Base-by-base conservation (phyloP, 2,113 vertebrate genomes). In the Chamaetylas fuelleborni region DNA sequence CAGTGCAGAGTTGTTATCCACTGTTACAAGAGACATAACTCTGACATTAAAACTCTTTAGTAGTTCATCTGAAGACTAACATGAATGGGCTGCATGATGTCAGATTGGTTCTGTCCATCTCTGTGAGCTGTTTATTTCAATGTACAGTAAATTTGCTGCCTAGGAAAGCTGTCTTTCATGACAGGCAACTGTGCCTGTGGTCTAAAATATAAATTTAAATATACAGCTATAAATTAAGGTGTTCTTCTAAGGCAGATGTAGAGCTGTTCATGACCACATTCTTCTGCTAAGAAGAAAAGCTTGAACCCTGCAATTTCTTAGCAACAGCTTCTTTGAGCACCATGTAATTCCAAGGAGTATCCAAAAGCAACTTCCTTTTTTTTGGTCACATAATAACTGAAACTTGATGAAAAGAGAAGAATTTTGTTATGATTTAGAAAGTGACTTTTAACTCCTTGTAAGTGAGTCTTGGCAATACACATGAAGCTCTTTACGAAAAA, bases 301-400 rank as follows among this genome's bases (percentile, higher is more conserved):
- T 13, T 91, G 84, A 94, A 93, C 43, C 94, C 69, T 67, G 51
- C 57, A 95, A 91, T 65, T 82, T 90, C 61, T 88, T 61, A 72
- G 78, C 73, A 96, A 66, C 25, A 78, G 47, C 58, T 73, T 76
- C 91, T 95, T 88, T 67, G 4, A 91, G 80, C 53, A 93, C 64
- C 77, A 76, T 3, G 24, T 97, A 96, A 96, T 95, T 96, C 72
- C 92, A 94, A 80, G 47, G 62, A 81, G 71, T 72, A 96, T 73
- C 56, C 93, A 82, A 96, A 97, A 97, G 88, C 56, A 97, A 96
- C 95, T 91, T 97, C 83, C 56, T 90, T 90, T 83, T 88, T 86
- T 83, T 80, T 91, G 14, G 36, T 58, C 50, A 81, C 31, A 42
- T 61, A 77, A 85, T 76, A 95, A 72, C 42, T 93, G 88, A 95